Conservation (phyloP, 2,797 vertebrate species). For the Notolabrus celidotus region DNA sequence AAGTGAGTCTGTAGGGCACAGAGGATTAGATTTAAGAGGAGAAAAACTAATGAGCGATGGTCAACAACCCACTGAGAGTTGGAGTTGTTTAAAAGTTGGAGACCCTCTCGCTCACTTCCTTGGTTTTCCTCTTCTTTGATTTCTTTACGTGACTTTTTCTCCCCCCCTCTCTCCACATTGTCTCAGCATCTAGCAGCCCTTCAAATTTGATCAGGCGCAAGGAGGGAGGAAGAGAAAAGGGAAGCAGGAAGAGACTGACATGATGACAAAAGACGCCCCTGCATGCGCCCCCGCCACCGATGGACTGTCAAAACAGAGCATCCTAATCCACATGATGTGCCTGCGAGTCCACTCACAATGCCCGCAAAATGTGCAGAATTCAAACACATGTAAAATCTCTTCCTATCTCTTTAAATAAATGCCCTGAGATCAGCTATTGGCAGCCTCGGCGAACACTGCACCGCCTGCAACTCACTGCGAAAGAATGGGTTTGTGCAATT, state of each 20-base stretch:
- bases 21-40: conserved; percentile 34
- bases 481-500: conserved; percentile 32
- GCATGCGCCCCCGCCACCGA: conserved; percentile 52
- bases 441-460: conserved; percentile 25
- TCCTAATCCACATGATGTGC: conserved; percentile 80
- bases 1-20: conserved; percentile 32
- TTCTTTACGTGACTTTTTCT: conserved; percentile 4
- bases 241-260: conserved; percentile 45
- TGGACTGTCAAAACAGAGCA: conserved; percentile 78
- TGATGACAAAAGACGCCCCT: conserved; percentile 71
- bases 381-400: conserved; percentile 27
- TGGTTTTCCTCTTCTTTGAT: background rate
- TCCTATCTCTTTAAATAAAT: conserved; percentile 39
- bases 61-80: conserved; percentile 23
- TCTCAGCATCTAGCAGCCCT: conserved; percentile 23
- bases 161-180: background rate
- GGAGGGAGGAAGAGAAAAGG: background rate
- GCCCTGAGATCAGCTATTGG: conserved; percentile 54
- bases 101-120: conserved; percentile 1
- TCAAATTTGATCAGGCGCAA: conserved; percentile 36
- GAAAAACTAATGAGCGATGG: conserved; percentile 32
- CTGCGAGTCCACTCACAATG: conserved; percentile 72
- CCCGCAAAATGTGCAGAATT: conserved; percentile 44
- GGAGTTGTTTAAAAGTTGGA: conserved; percentile 12
- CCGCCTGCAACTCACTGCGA: conserved; percentile 37